phyloP scores from a whole-genome alignment of 2,797 vertebrate species.

The Knipowitschia caucasica region DNA sequence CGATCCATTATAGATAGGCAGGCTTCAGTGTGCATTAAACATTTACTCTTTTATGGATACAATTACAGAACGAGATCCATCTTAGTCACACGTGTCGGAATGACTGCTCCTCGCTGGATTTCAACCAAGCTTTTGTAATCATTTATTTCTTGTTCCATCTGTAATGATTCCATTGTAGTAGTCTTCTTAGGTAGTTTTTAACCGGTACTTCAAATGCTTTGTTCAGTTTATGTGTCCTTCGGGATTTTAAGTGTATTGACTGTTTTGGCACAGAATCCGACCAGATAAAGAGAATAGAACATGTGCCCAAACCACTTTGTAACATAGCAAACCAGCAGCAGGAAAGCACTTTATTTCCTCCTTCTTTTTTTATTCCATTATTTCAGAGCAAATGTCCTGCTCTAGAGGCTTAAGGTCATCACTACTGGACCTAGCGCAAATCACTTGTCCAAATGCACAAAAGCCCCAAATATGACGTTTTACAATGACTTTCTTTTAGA shows the following conservation, averaged over 20 bases:
- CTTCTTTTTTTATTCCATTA: not conserved
- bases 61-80: constrained; percentile 11
- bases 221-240: constrained; percentile 8
- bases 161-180: not conserved
- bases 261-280: constrained; percentile 9
- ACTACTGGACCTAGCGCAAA: not conserved
- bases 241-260: constrained; percentile 8
- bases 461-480: constrained; percentile 1
- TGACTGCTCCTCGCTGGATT: not conserved
- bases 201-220: not conserved
- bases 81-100: not conserved
- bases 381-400: constrained; percentile 4
- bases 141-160: not conserved
- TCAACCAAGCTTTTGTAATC: not conserved
- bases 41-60: constrained; percentile 12
- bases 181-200: not conserved
- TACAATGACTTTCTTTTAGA: not conserved
- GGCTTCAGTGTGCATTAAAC: constrained; percentile 9
- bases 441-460: too few species aligned
- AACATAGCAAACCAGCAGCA: constrained; percentile 5
- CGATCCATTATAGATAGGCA: constrained; percentile 1
- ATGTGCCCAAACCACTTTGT: constrained; percentile 7
- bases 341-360: constrained; percentile 1
- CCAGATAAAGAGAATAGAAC: constrained; percentile 13
- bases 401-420: not conserved